phyloP scores from a whole-genome alignment of 2,888 invertebrate genomes.

The Frankliniella intonsa region DNA sequence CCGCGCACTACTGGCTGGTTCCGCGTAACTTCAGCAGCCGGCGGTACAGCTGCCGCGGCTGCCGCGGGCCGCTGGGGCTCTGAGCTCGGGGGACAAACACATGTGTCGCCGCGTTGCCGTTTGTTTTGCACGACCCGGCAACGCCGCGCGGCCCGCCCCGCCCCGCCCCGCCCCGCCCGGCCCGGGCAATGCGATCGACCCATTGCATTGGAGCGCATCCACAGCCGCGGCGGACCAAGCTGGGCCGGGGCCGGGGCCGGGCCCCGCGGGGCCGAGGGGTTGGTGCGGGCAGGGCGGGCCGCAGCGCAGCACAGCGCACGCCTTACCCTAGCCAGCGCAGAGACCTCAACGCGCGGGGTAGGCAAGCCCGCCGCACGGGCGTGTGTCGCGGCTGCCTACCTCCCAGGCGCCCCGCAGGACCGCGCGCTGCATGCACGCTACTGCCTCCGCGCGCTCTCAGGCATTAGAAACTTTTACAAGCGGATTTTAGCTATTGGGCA shows the following conservation, averaged over 20 bases:
- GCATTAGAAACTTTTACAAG: too few relatives aligned
- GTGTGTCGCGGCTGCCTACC: neutral
- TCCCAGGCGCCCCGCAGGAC: neutral
- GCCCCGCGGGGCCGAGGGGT: too few relatives aligned
- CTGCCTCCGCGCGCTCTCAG: too few relatives aligned
- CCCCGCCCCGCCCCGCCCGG: neutral
- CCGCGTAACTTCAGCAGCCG: neutral
- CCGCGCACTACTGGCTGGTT: neutral
- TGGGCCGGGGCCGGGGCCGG: too few relatives aligned
- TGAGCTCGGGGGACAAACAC: neutral
- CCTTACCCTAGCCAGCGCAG: too few relatives aligned
- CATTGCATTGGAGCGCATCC: neutral
- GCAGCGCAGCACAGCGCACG: neutral
- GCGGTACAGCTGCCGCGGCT: neutral
- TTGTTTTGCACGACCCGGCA: conserved; percentile 18
- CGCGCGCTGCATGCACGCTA: neutral
- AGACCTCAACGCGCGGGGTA: neutral
- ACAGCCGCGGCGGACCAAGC: too few relatives aligned
- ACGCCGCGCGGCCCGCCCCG: neutral
- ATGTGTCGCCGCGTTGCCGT: conserved; percentile 2
- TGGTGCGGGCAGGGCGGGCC: too few relatives aligned
- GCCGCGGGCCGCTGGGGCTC: neutral
- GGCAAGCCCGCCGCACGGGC: neutral
- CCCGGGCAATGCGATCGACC: neutral
- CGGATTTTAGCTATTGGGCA: too few relatives aligned